Evolutionary conservation across 2,797 vertebrate species (phyloP).

Genomic region (Petrocephalus schoutedeni): DNA sequence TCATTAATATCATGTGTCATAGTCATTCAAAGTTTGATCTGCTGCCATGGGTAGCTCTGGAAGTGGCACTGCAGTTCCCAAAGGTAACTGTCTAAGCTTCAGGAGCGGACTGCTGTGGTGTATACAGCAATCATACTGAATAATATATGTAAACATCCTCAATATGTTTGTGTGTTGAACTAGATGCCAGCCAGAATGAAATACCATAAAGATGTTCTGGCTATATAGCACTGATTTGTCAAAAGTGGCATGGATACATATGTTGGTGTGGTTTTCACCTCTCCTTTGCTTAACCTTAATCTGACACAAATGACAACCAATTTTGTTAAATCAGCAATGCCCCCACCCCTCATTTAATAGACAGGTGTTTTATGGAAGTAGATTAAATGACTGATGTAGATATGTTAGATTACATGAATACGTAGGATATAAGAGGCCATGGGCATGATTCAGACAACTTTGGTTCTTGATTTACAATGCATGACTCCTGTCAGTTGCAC

Average conservation of each 20-base stretch:
- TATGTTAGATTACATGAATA: background rate
- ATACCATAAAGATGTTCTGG: background rate
- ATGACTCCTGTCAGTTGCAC: background rate
- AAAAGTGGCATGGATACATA: background rate
- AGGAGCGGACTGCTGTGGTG: background rate
- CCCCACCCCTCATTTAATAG: background rate
- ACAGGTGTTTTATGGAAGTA: background rate
- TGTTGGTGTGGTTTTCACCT: background rate
- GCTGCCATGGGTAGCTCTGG: background rate
- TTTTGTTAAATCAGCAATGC: background rate
- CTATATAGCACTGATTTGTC: background rate
- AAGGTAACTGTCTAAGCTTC: background rate
- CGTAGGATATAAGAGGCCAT: background rate
- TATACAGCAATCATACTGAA: background rate
- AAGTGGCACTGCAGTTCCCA: background rate
- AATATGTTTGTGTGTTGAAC: background rate
- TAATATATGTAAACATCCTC: background rate
- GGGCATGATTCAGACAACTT: background rate
- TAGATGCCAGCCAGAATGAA: background rate
- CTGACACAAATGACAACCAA: background rate
- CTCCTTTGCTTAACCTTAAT: slow-evolving; percentile 3
- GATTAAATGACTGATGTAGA: background rate
- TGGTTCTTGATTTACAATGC: background rate
- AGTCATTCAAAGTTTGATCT: background rate
- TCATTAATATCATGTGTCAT: background rate